Evolutionary conservation across 1,140 invertebrate genomes (phyloP).

Genomic region (Chironomus striatipennis): DNA sequence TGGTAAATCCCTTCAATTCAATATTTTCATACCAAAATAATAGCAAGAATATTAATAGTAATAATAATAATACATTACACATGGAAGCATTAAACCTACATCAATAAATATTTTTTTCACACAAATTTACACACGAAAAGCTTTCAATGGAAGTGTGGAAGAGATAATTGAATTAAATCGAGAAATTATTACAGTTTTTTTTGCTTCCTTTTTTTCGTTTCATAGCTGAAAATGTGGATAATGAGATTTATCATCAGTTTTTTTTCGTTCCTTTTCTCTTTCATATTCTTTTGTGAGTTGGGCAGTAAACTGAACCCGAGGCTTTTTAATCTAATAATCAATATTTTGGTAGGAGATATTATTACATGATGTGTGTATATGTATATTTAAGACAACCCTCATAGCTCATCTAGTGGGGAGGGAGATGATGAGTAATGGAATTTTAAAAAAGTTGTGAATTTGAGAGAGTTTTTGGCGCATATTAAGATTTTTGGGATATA

Average conservation of each 20-base stretch:
- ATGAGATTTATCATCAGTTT: slow-evolving; percentile 14
- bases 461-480: no score
- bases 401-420: no score
- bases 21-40: background rate
- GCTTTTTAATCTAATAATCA: slow-evolving; percentile 6
- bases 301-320: background rate
- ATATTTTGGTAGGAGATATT: background rate
- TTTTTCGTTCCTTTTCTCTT: background rate
- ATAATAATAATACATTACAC: no score
- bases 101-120: slow-evolving; percentile 12
- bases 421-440: no score
- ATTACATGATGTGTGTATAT: background rate
- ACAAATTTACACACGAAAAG: background rate
- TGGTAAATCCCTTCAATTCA: slow-evolving; percentile 1
- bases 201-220: no score
- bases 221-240: background rate
- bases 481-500: no score
- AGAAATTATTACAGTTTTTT: background rate
- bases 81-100: slow-evolving; percentile 13
- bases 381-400: no score
- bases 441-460: no score
- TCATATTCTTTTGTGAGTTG: background rate
- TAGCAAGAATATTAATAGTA: background rate
- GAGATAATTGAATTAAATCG: slow-evolving; percentile 3
- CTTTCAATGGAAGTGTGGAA: background rate